phyloP scores from a whole-genome alignment of 2,888 invertebrate species.

The Rhimphoctona megacephalus region DNA sequence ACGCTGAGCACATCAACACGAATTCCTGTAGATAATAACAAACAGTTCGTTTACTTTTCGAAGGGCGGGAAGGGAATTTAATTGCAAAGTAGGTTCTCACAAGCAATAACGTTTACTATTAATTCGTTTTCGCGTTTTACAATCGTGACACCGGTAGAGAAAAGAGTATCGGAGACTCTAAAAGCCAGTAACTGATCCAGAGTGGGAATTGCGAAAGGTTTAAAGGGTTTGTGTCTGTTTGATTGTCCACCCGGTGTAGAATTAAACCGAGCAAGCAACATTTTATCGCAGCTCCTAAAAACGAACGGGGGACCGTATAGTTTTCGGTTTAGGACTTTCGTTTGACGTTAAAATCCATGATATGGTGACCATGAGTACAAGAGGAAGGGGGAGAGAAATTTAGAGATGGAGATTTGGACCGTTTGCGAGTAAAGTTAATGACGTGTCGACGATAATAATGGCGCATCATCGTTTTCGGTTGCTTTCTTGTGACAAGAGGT shows the following conservation, averaged over 20 bases:
- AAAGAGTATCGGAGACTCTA: slow-evolving; percentile 26
- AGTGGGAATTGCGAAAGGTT: slow-evolving; percentile 55
- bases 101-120: slow-evolving; percentile 41
- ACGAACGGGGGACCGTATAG: slow-evolving; percentile 52
- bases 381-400: slow-evolving; percentile 30
- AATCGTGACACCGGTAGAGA: slow-evolving; percentile 44
- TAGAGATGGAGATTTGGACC: slow-evolving; percentile 58
- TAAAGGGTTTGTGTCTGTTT: slow-evolving; percentile 58
- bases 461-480: slow-evolving; percentile 79
- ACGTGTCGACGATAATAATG: slow-evolving; percentile 83
- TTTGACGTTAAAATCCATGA: slow-evolving; percentile 75
- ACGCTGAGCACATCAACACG: background rate
- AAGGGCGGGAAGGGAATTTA: slow-evolving; percentile 24
- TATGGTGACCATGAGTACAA: slow-evolving; percentile 55
- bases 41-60: slow-evolving; percentile 15
- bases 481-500: slow-evolving; percentile 74
- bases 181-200: slow-evolving; percentile 43
- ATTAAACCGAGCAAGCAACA: slow-evolving; percentile 64
- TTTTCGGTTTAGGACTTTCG: slow-evolving; percentile 77
- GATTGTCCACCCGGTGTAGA: slow-evolving; percentile 47
- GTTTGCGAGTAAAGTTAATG: slow-evolving; percentile 79
- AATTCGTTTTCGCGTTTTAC: slow-evolving; percentile 51
- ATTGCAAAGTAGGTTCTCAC: slow-evolving; percentile 53
- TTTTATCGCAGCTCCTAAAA: slow-evolving; percentile 71
- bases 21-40: slow-evolving; percentile 13